Conservation (phyloP, 2,888 invertebrate genomes). For the Aradus depressus region DNA sequence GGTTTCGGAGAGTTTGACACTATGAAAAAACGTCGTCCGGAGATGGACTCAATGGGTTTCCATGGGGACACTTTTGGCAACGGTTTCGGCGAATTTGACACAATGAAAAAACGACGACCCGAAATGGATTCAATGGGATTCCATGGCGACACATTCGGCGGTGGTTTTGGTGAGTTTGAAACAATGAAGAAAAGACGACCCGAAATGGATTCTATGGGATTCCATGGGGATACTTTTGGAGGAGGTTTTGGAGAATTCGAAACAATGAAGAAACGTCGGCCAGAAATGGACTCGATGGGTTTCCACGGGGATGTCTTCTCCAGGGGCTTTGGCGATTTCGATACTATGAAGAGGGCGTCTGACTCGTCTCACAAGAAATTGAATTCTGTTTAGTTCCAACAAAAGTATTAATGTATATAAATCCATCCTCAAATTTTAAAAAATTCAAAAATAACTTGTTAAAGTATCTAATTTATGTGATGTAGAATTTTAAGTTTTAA, state of each 20-base stretch:
- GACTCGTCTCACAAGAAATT: conserved; percentile 2
- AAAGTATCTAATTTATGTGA: conserved; percentile 14
- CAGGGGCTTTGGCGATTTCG: conserved; percentile 34
- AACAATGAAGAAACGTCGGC: conserved; percentile 33
- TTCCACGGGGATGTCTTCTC: conserved; percentile 34
- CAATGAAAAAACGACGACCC: conserved; percentile 32
- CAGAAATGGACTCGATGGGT: conserved; percentile 33
- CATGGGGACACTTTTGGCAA: conserved; percentile 35
- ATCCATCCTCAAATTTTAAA: conserved; percentile 18
- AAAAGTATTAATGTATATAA: conserved; percentile 10
- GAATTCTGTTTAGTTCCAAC: conserved; percentile 14
- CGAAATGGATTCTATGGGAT: conserved; percentile 33
- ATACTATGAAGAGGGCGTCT: conserved; percentile 30
- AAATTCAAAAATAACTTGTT: background rate
- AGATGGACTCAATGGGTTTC: conserved; percentile 34
- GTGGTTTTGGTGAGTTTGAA: conserved; percentile 34
- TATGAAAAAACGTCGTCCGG: conserved; percentile 32
- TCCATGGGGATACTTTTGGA: conserved; percentile 35
- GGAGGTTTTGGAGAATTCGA: conserved; percentile 35
- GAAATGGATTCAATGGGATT: conserved; percentile 34
- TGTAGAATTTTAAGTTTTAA: conserved; percentile 9
- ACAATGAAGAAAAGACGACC: conserved; percentile 33
- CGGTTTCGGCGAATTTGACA: conserved; percentile 34
- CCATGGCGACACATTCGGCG: conserved; percentile 35
- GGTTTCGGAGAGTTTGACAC: conserved; percentile 35